Evolutionary conservation across 2,888 invertebrate species (phyloP), one percentile per base, ranked within the genome.

Genomic region (Synergus laeviventris): DNA sequence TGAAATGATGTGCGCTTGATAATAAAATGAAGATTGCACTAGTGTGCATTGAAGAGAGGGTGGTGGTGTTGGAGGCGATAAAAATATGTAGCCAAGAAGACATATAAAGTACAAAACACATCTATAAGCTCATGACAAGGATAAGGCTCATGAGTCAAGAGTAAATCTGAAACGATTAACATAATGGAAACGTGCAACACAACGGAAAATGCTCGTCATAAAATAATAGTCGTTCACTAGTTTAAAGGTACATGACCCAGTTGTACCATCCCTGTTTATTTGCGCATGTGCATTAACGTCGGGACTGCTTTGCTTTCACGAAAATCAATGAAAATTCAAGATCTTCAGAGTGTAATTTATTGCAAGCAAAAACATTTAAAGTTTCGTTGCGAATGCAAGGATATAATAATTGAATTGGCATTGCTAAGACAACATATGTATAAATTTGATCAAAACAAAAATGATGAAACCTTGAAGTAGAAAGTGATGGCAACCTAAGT

Each of bases 181-280:
- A 8, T 45, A 14, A 70, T 16, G n/a, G n/a, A 45, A 70, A 70
- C 16, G 70, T 70, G 70, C 49, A 70, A 18, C 56, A 56, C 8
- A 70, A 49, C 36, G n/a, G 49, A 70, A 70, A 70, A 70, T 70
- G 31, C 70, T 70, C 31, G 61, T 59, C 45, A 61, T 18, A 74
- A 74, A 74, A 60, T 74, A 36, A 45, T 61, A 45, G 54, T 49
- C 38, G 74, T 54, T 66, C 62, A 77, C 74, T 66, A 14, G 76
- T 74, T 42, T 74, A 77, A 77, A 77, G 77, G 77, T 77, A 73
- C 74, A 75, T 75, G 73, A 75, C 77, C 77, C 42, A 64, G 74
- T 77, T 77, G 42, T 36, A 66, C 38, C 45, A 75, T 54, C 64
- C 64, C 61, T 60, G 59, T 60, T 60, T 61, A 59, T 31, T 61